These are phyloP conservation scores for Pseudotriccus pelzelni DNA, from an alignment of 2,797 vertebrate genomes.

Conservation along the genomic window DNA sequence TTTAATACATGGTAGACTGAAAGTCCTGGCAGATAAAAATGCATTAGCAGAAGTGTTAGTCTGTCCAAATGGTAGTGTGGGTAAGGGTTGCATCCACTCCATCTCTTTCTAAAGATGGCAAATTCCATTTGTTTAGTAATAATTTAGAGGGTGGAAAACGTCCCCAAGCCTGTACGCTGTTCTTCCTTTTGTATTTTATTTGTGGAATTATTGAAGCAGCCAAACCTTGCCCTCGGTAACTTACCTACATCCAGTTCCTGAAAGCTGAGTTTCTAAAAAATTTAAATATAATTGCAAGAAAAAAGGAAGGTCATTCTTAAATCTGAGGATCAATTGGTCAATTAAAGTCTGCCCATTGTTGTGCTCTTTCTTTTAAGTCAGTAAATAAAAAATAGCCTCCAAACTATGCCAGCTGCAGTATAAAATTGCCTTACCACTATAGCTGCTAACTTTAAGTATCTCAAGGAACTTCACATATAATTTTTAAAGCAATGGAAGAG, in stretches of 20 bases:
- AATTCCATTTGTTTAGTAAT: not conserved
- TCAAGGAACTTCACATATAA: not conserved
- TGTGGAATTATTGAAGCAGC: not conserved
- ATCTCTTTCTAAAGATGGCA: not conserved
- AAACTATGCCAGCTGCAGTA: not conserved
- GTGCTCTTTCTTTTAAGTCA: not conserved
- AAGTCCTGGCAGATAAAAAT: not conserved
- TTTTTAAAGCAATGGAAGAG: not conserved
- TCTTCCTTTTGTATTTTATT: not conserved
- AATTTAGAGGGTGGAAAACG: not conserved
- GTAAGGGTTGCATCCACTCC: not conserved
- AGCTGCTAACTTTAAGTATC: not conserved
- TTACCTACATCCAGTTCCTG: not conserved
- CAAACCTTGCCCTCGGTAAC: not conserved
- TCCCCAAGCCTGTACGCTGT: not conserved
- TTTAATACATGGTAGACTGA: not conserved
- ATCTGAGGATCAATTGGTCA: not conserved
- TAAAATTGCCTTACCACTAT: not conserved
- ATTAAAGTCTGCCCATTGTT: not conserved
- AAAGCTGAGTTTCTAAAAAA: not conserved
- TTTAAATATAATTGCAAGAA: not conserved
- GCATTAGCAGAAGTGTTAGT: not conserved
- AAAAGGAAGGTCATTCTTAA: not conserved
- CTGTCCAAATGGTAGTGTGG: not conserved
- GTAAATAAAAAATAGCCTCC: not conserved